Base-by-base conservation (phyloP, 2,113 vertebrate species). In the Sceloporus undulatus region DNA sequence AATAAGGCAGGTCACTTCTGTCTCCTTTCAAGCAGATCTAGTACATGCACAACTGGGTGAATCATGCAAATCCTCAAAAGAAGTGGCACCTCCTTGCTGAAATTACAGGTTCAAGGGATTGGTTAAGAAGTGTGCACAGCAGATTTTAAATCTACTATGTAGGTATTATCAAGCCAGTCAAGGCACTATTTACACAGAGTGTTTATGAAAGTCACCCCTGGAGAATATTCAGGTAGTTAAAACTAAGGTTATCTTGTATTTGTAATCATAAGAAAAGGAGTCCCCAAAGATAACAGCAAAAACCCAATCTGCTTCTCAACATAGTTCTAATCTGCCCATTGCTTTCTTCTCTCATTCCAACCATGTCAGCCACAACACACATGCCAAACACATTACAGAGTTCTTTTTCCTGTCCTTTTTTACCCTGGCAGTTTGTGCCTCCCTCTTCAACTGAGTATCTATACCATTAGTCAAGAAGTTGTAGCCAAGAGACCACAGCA, bases 341-440 rank as follows among this genome's bases (percentile, higher is more conserved):
- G 1, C 52, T 59, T 59, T 56, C 13, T 81, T 56, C 65, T 74
- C 87, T 34, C 0, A 3, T 54, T 62, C 86, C 2, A 21, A 23
- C 52, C 52, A 27, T 73, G 19, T 29, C 38, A 40, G 34, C 59
- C 38, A 56, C 71, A 11, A 38, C 9, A 3, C 18, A 14, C 34
- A 54, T 62, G n/a, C 34, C 9, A 14, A 21, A 10, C 27, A 8
- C 3, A 73, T 27, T n/a, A 3, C 18, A 19, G 29, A 14, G 74
- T 0, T 1, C 25, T 42, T 83, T 71, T n/a, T 2, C 4, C 16
- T 74, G 18, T 52, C 54, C 29, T 65, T 66, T 85, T 34, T 62
- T 71, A 70, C 56, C n/a, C 40, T 59, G 82, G 0, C 0, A 7
- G 0, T 19, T 76, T 0, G 0, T 54, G 85, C 16, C 73, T 76